Conservation (phyloP, 2,113 vertebrate genomes). For the Anseranas semipalmata region DNA sequence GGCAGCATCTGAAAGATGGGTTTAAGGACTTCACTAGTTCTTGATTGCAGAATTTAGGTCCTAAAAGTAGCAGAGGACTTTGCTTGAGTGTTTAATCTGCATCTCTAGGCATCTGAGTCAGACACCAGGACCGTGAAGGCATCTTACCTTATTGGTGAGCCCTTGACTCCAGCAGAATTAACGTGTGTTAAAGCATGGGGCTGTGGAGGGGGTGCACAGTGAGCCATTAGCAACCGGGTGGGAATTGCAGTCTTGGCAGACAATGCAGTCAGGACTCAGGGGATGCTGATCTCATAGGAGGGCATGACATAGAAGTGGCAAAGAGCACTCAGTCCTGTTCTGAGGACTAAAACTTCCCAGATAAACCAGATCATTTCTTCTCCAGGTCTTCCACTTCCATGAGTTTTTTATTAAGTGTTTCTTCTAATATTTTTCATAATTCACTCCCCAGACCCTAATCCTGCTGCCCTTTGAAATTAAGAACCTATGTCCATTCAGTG, state of each 20-base stretch:
- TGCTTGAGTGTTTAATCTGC: not conserved
- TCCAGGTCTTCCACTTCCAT: not conserved
- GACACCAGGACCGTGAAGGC: not conserved
- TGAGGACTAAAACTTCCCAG: not conserved
- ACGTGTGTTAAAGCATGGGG: not conserved
- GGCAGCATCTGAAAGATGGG: not conserved
- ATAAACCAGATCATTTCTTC: not conserved
- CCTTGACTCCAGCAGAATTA: not conserved
- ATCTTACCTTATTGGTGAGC: not conserved
- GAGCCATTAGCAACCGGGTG: not conserved
- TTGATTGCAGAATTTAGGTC: not conserved
- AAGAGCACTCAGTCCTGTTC: not conserved
- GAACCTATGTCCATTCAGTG: not conserved
- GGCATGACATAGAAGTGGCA: not conserved
- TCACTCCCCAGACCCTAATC: not conserved
- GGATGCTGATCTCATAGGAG: slow-evolving; percentile 15
- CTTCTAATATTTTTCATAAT: not conserved
- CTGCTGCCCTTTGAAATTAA: not conserved
- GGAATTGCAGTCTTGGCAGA: not conserved
- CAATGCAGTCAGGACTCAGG: not conserved
- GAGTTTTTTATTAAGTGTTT: not conserved
- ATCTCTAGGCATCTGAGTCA: not conserved
- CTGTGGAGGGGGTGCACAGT: not conserved
- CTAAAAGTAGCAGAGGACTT: not conserved
- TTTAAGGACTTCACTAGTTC: not conserved